phyloP scores from a whole-genome alignment of 2,797 vertebrate species.

The Protonibea diacanthus region DNA sequence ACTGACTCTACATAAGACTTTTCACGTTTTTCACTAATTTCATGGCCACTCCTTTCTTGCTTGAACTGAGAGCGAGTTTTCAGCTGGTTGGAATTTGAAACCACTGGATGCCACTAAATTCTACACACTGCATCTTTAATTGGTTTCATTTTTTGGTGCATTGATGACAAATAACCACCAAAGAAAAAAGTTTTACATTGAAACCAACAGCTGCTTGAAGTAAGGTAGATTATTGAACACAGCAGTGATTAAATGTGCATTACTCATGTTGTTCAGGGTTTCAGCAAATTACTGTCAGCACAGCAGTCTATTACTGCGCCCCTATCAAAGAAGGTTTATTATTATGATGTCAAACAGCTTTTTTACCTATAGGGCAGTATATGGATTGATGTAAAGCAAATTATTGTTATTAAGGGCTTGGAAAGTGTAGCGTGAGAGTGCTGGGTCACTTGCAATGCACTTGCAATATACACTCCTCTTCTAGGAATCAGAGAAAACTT shows the following conservation, averaged over 20 bases:
- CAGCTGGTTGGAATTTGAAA: too few species aligned
- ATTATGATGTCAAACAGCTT: conserved; percentile 4
- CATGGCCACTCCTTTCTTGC: too few species aligned
- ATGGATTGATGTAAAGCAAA: background rate
- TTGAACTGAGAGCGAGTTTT: too few species aligned
- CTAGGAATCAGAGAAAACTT: background rate
- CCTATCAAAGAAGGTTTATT: background rate
- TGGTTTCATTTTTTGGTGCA: conserved; percentile 11
- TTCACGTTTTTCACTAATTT: too few species aligned
- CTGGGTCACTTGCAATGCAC: background rate
- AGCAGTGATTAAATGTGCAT: background rate
- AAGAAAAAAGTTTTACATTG: conserved; percentile 4
- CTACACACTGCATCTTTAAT: background rate
- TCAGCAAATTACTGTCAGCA: background rate
- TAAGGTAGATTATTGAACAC: background rate
- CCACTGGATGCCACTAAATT: too few species aligned
- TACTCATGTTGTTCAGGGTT: conserved; percentile 2
- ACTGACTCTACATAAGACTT: too few species aligned
- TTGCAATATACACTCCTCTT: background rate
- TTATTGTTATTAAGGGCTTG: background rate
- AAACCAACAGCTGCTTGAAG: background rate
- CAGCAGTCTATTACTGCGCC: background rate
- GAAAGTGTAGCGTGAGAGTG: background rate
- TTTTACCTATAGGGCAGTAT: background rate
- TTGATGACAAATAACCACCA: conserved; percentile 3